phyloP scores from a whole-genome alignment of 2,888 invertebrate genomes.

The Callosobruchus maculatus region DNA sequence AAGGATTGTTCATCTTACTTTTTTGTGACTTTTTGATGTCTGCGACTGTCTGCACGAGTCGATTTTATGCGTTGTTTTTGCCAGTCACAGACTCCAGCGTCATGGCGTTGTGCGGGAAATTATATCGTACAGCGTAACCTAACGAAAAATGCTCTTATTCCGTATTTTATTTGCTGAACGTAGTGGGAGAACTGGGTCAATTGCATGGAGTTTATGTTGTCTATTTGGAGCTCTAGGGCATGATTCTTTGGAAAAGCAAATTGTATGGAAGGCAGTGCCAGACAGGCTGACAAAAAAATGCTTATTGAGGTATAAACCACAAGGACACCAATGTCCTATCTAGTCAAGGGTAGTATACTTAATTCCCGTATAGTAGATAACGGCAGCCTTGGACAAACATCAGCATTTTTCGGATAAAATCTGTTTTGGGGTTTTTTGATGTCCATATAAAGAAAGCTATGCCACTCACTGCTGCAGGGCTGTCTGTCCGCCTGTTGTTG shows the following conservation, averaged over 20 bases:
- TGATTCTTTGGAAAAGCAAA: neutral
- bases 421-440: too few species aligned
- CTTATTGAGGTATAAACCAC: too few species aligned
- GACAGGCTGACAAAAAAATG: too few species aligned
- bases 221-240: neutral
- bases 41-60: neutral
- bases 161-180: neutral
- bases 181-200: neutral
- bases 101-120: neutral
- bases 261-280: too few species aligned
- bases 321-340: too few species aligned
- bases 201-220: neutral
- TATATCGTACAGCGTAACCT: neutral
- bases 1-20: neutral
- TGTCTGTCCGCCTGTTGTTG: too few species aligned
- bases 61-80: neutral
- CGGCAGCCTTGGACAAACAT: too few species aligned
- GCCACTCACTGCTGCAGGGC: too few species aligned
- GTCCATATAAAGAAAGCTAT: too few species aligned
- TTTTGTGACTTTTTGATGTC: neutral
- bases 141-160: neutral
- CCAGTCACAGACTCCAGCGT: neutral
- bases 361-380: too few species aligned
- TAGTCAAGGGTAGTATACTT: too few species aligned
- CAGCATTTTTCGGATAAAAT: too few species aligned